Base-by-base conservation (phyloP, 2,113 vertebrate species). In the Oplegnathus fasciatus region DNA sequence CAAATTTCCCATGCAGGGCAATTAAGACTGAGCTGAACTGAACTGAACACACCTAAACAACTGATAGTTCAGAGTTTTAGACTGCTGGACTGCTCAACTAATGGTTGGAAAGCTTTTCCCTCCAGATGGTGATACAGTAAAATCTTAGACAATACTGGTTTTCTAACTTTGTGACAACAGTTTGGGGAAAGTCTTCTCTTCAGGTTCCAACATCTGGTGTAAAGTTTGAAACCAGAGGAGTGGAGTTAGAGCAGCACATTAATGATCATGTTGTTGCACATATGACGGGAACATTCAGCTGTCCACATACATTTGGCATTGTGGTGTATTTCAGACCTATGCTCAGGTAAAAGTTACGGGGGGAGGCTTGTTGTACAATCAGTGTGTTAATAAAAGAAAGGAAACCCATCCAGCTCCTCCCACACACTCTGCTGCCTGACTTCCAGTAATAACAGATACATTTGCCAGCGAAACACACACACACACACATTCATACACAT, bases 401-500 rank as follows among this genome's bases (percentile, higher is more conserved):
- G 66, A 37, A 62, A 42, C 1, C 14, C 42, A 52, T 71, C 61
- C 60, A 67, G 17, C 3, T 58, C 62, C 80, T 60, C 80, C 71
- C 61, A 75, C 70, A 28, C 22, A 22, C 52, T 55, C 70, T 58
- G n/a, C 58, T 55, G 50, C 58, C 57, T 24, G n/a, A 71, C 46
- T 72, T 54, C 78, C 69, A 81, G 78, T 65, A 81, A 66, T 9
- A 57, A n/a, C 69, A 55, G 13, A 67, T 1, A 22, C 22, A 37
- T 26, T 6, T 74, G 37, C 61, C 61, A 81, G 24, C 50, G 37
- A 1, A 18, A 32, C 60, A 55, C 58, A 55, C 34, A 57, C 55
- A 57, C 55, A 57, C 30, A 32, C 60, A 37, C 30, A 30, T 30
- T 11, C 57, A 60, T 10, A 30, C 57, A 60, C 26, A 6, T 26